phyloP scores from a whole-genome alignment of 1,140 invertebrate species.

The Zaprionus vittiger region DNA sequence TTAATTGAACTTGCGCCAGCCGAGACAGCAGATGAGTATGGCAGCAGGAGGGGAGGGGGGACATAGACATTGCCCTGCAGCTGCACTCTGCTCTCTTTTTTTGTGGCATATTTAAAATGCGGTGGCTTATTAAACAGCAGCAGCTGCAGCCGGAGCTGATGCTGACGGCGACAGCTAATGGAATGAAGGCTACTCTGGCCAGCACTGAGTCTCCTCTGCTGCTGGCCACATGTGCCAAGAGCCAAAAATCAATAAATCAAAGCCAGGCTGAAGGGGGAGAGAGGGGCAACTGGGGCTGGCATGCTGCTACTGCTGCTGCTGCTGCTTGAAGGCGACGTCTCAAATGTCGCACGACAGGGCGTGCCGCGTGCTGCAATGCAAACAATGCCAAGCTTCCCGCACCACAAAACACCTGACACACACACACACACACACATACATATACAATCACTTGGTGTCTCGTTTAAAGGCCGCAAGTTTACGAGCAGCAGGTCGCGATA shows the following conservation, averaged over 20 bases:
- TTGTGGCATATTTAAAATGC: slow-evolving; percentile 66
- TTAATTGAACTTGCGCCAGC: slow-evolving; percentile 74
- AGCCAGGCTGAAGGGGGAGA: slow-evolving; percentile 42
- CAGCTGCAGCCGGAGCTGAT: slow-evolving; percentile 6
- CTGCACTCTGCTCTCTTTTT: slow-evolving; percentile 45
- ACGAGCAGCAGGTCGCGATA: slow-evolving; percentile 25
- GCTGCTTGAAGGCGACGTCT: slow-evolving; percentile 62
- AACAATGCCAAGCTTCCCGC: slow-evolving; percentile 51
- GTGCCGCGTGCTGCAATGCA: slow-evolving; percentile 73
- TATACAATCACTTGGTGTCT: neutral
- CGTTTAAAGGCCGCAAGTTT: slow-evolving; percentile 60
- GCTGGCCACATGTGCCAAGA: slow-evolving; percentile 66
- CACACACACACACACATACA: neutral
- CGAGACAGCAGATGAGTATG: neutral
- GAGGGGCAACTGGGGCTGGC: neutral
- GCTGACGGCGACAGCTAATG: slow-evolving; percentile 37
- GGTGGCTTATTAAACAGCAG: slow-evolving; percentile 69
- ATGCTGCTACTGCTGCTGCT: neutral
- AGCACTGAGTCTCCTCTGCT: slow-evolving; percentile 31
- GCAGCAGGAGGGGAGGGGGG: neutral
- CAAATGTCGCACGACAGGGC: slow-evolving; percentile 69
- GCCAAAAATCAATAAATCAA: slow-evolving; percentile 81
- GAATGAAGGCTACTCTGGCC: slow-evolving; percentile 6
- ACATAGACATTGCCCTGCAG: slow-evolving; percentile 39
- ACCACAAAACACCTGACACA: neutral